Percentiles rank a stretch among this genome's conserved stretches.
Evolutionary conservation across 2,888 invertebrate genomes (phyloP).

Genomic region (Thera obeliscata): DNA sequence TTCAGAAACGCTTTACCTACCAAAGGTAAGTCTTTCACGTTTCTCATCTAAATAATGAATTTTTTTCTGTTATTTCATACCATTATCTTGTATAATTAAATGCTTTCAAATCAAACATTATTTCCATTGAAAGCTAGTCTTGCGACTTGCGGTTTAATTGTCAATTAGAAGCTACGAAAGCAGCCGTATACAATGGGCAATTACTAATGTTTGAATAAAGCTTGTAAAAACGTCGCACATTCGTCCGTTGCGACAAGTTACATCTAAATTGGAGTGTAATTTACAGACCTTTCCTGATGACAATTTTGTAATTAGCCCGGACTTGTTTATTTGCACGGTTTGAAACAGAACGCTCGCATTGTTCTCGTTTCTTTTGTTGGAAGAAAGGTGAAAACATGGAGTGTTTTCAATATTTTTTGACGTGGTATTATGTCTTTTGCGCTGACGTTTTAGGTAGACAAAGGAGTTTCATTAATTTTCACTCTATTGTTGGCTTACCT

Average conservation of each 20-base stretch:
- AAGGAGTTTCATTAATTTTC: not conserved
- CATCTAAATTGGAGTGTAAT: slow-evolving; percentile 72
- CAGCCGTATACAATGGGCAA: slow-evolving; percentile 28
- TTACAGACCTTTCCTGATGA: slow-evolving; percentile 64
- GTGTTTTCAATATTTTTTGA: slow-evolving; percentile 10
- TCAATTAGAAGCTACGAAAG: slow-evolving; percentile 34
- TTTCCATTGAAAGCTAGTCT: slow-evolving; percentile 18
- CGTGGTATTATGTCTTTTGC: slow-evolving; percentile 1
- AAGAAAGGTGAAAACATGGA: slow-evolving; percentile 17
- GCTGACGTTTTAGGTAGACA: not conserved
- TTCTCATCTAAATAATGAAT: not conserved
- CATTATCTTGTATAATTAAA: slow-evolving; percentile 4
- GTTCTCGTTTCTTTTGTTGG: slow-evolving; percentile 21
- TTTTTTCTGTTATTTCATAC: not conserved
- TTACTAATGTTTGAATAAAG: slow-evolving; percentile 31
- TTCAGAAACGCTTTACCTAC: not conserved
- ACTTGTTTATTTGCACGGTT: slow-evolving; percentile 53
- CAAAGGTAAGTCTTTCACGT: not conserved
- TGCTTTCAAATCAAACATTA: slow-evolving; percentile 14
- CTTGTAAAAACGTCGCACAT: slow-evolving; percentile 32
- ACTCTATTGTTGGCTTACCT: not conserved
- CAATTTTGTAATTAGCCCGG: slow-evolving; percentile 68
- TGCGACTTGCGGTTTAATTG: slow-evolving; percentile 27
- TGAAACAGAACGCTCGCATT: slow-evolving; percentile 23
- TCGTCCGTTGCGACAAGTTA: slow-evolving; percentile 58